Evolutionary conservation across 1,140 invertebrate species (phyloP).

Genomic region (Andricus grossulariae): DNA sequence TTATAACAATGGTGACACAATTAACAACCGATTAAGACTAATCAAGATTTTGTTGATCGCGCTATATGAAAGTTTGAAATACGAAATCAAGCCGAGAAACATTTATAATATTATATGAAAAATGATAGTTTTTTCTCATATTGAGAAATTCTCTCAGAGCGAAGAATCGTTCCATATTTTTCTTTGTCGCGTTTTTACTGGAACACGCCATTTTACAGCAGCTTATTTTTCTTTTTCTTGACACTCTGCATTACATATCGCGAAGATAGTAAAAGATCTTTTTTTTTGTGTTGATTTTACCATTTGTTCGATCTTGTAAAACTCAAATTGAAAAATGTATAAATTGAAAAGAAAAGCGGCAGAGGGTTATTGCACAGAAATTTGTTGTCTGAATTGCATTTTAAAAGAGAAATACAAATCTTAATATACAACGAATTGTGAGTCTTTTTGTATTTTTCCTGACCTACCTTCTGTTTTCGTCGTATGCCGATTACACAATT

Average conservation of each 20-base stretch:
- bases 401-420: conserved; percentile 33
- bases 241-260: background rate
- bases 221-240: background rate
- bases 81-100: conserved; percentile 4
- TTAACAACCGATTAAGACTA: conserved; percentile 49
- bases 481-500: background rate
- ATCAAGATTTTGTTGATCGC: conserved; percentile 50
- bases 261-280: background rate
- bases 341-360: background rate
- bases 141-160: conserved; percentile 63
- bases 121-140: conserved; percentile 68
- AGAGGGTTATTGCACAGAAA: conserved; percentile 28
- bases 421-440: conserved; percentile 22
- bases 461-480: no score
- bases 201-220: background rate
- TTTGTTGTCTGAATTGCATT: conserved; percentile 32
- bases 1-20: conserved; percentile 41
- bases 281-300: background rate
- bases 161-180: conserved; percentile 24
- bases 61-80: conserved; percentile 41
- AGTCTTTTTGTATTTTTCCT: no score
- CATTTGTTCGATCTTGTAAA: background rate
- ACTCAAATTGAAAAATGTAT: background rate
- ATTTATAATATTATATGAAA: conserved; percentile 33
- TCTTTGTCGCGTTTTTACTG: conserved; percentile 2